Conservation (phyloP, 2,113 vertebrate species). For the Delphinapterus leucas region DNA sequence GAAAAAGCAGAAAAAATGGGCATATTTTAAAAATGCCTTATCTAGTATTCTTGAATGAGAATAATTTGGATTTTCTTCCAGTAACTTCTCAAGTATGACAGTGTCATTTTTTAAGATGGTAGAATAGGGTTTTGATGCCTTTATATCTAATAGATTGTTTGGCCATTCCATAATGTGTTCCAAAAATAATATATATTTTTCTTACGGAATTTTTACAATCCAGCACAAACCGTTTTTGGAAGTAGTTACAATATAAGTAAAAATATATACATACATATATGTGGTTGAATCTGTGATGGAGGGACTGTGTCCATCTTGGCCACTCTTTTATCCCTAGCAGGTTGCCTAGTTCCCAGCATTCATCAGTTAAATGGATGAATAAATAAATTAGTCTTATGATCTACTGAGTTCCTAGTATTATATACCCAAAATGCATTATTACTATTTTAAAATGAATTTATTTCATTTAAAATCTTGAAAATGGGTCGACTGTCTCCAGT, state of each 20-base stretch:
- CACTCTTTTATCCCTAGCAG: not conserved
- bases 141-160: not conserved
- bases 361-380: not conserved
- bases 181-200: not conserved
- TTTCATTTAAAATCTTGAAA: not conserved
- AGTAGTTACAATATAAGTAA: not conserved
- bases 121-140: not conserved
- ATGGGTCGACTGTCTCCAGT: not conserved
- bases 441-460: not conserved
- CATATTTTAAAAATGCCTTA: not conserved
- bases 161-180: not conserved
- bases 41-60: not conserved
- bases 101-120: not conserved
- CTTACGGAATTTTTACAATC: not conserved
- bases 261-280: not conserved
- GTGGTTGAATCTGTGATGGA: not conserved
- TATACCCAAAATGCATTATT: not conserved
- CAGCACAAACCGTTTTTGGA: not conserved
- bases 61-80: not conserved
- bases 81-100: not conserved
- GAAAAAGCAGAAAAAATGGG: not conserved
- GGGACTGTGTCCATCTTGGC: not conserved
- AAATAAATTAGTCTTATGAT: not conserved
- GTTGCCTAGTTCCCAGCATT: not conserved
- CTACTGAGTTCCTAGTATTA: not conserved